Evolutionary conservation across 2,113 vertebrate genomes (phyloP).

Genomic region (Alexandromys fortis): DNA sequence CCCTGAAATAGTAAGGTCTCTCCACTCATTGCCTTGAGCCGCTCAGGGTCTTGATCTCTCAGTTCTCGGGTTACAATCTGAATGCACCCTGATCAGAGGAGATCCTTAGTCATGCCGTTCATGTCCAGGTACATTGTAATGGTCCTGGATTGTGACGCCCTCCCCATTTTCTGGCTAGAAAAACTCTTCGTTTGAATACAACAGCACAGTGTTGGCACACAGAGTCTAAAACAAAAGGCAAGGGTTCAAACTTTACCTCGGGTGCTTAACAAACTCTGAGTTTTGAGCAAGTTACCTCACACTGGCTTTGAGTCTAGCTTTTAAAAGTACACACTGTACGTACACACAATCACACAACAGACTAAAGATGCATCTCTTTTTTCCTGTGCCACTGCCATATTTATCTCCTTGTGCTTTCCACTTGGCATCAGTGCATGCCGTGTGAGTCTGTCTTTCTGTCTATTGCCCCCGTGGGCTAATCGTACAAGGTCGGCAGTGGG

Average conservation of each 20-base stretch:
- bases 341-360: not conserved
- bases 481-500: not conserved
- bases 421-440: not conserved
- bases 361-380: not conserved
- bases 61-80: not conserved
- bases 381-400: not conserved
- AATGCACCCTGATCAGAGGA: not conserved
- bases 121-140: not conserved
- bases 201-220: rapidly evolving
- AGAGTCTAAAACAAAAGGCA: not conserved
- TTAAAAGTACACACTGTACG: too few species aligned
- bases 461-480: not conserved
- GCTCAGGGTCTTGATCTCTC: not conserved
- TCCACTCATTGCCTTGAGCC: not conserved
- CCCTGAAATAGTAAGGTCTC: not conserved
- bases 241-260: not conserved
- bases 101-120: rapidly evolving
- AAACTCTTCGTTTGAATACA: not conserved
- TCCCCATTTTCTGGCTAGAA: not conserved
- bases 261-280: not conserved
- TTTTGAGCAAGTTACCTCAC: not conserved
- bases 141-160: rapidly evolving
- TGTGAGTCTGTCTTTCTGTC: not conserved
- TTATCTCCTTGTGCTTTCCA: not conserved
- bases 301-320: not conserved